Evolutionary conservation across 1,140 invertebrate species (phyloP).

Genomic region (Druon quercuslanigerum): DNA sequence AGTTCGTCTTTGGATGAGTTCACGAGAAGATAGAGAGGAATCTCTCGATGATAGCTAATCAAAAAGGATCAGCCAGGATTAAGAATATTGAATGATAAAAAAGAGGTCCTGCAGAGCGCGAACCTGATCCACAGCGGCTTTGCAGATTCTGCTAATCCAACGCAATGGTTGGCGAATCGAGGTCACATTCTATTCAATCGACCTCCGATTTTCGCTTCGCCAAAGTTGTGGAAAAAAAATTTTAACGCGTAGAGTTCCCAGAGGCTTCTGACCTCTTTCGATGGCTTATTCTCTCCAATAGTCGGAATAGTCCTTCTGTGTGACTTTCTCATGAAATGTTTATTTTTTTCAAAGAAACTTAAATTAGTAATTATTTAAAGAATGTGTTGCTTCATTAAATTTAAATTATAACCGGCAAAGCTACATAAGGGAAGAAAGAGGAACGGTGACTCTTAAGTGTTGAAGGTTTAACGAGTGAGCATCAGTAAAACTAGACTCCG

Average conservation of each 20-base stretch:
- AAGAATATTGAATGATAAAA: slow-evolving; percentile 62
- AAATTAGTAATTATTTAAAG: no score
- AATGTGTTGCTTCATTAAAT: no score
- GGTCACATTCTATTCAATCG: slow-evolving; percentile 49
- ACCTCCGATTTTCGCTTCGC: slow-evolving; percentile 15
- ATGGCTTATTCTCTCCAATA: not conserved
- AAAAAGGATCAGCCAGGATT: slow-evolving; percentile 61
- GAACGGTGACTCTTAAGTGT: no score
- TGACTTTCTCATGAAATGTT: no score
- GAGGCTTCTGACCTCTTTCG: no score
- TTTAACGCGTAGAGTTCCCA: not conserved
- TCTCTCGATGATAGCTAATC: slow-evolving; percentile 49
- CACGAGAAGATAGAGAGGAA: slow-evolving; percentile 17
- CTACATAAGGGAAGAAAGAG: no score
- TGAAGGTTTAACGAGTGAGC: no score
- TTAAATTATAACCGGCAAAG: no score
- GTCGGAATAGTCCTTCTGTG: no score
- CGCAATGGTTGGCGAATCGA: slow-evolving; percentile 42
- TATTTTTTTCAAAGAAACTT: no score
- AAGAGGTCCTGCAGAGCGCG: slow-evolving; percentile 39
- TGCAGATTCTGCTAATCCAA: not conserved
- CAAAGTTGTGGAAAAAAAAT: not conserved
- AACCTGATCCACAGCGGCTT: not conserved
- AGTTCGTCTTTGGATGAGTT: slow-evolving; percentile 31
- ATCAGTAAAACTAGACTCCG: no score